Conservation (phyloP, 1,140 invertebrate species). For the Drosophila nigrodunni region DNA sequence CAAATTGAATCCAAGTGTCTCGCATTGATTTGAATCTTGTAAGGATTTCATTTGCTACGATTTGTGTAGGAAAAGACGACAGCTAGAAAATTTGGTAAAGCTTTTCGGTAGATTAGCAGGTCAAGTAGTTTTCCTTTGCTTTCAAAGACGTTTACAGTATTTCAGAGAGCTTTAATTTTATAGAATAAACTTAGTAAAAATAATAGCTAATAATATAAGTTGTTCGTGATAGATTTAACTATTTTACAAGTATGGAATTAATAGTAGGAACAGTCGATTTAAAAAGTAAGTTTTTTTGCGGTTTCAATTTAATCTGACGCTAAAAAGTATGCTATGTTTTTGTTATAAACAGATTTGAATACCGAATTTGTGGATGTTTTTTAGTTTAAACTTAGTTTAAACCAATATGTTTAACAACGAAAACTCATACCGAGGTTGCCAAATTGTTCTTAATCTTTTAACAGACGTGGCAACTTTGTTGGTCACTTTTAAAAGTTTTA, state of each 20-base stretch:
- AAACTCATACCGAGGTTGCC: slow-evolving; percentile 1
- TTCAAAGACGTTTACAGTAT: not conserved
- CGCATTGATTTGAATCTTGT: slow-evolving; percentile 11
- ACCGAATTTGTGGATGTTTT: too few relatives aligned
- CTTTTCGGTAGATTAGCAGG: not conserved
- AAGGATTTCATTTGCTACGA: slow-evolving; percentile 2
- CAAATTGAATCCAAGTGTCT: slow-evolving; percentile 12
- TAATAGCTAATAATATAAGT: too few relatives aligned
- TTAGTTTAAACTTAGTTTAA: too few relatives aligned
- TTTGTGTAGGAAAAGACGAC: not conserved
- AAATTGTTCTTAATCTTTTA: not conserved
- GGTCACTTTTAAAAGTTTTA: not conserved
- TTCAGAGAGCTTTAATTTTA: too few relatives aligned
- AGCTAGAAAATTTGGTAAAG: not conserved
- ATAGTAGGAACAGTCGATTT: too few relatives aligned
- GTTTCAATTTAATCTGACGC: too few relatives aligned
- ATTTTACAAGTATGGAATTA: too few relatives aligned
- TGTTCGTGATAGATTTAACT: too few relatives aligned
- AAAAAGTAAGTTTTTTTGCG: too few relatives aligned
- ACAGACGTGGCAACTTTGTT: not conserved
- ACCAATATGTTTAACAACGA: not conserved
- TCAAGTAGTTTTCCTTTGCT: not conserved
- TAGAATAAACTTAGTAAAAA: too few relatives aligned
- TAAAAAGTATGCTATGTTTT: too few relatives aligned
- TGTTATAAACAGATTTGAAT: too few relatives aligned